Evolutionary conservation across 2,797 vertebrate genomes (phyloP).

Genomic region (Pristis pectinata): DNA sequence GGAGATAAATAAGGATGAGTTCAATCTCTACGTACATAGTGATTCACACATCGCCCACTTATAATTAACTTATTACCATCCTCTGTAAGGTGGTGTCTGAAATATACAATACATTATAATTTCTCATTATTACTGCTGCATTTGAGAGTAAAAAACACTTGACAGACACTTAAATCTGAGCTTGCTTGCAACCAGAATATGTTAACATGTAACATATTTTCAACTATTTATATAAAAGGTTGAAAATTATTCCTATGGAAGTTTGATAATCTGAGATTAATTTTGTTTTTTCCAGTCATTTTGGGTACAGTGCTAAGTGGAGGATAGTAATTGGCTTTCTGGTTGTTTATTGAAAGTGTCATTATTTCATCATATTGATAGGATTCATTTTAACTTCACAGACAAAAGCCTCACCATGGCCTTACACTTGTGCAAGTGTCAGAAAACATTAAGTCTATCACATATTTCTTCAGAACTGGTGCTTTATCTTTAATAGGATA

Average conservation of each 20-base stretch:
- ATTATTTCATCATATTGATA: constrained; percentile 9
- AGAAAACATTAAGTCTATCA: neutral
- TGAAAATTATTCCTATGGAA: neutral
- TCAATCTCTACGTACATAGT: neutral
- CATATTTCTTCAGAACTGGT: neutral
- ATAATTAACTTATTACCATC: neutral
- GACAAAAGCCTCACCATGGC: neutral
- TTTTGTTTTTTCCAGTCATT: neutral
- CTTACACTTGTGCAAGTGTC: neutral
- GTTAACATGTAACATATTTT: neutral
- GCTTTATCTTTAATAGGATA: neutral
- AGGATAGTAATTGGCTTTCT: neutral
- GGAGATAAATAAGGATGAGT: neutral
- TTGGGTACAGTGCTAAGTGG: neutral
- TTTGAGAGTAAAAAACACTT: neutral
- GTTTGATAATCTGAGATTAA: neutral
- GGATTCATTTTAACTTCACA: neutral
- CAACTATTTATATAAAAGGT: neutral
- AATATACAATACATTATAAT: neutral
- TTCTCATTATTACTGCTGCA: neutral
- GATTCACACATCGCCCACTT: neutral
- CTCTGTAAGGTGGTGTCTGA: neutral
- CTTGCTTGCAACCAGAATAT: neutral
- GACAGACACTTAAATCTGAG: neutral
- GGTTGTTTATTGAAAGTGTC: neutral